Evolutionary conservation across 1,140 invertebrate genomes (phyloP).

Genomic region (Bombus sibiricus): DNA sequence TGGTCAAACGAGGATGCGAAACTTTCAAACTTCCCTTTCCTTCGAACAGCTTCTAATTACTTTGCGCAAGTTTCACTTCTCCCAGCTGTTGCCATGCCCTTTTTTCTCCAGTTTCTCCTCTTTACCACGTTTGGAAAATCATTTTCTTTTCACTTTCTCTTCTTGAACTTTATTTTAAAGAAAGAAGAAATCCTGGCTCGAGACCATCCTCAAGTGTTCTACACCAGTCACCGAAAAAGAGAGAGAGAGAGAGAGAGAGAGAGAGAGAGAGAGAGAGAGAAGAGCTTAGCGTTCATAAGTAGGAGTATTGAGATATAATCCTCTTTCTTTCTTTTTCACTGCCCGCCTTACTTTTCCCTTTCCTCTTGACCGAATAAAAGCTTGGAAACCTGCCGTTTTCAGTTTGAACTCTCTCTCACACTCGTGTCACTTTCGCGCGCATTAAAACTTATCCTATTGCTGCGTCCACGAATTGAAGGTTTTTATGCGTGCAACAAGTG

Average conservation of each 20-base stretch:
- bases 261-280: neutral
- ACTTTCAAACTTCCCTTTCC: neutral
- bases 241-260: neutral
- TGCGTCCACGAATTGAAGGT: neutral
- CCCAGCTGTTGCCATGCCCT: neutral
- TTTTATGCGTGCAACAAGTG: conserved; percentile 34
- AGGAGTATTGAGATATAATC: conserved; percentile 3
- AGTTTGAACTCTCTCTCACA: neutral
- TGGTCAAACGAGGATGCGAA: neutral
- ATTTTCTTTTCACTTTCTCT: conserved; percentile 34
- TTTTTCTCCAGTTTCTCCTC: neutral
- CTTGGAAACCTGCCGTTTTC: neutral
- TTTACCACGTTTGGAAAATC: neutral
- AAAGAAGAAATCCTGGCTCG: neutral
- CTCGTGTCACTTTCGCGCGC: neutral
- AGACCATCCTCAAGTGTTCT: neutral
- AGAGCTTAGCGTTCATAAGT: neutral
- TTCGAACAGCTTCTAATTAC: conserved; percentile 20
- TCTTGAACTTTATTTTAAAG: neutral
- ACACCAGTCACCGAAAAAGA: neutral
- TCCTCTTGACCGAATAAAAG: neutral
- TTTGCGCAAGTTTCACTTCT: conserved; percentile 13
- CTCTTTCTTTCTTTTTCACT: neutral
- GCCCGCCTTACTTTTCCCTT: neutral
- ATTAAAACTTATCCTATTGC: conserved; percentile 24